Evolutionary conservation across 2,797 vertebrate species (phyloP), one percentile per base, ranked within the genome.

Genomic region (Cercopithecus petaurista): DNA sequence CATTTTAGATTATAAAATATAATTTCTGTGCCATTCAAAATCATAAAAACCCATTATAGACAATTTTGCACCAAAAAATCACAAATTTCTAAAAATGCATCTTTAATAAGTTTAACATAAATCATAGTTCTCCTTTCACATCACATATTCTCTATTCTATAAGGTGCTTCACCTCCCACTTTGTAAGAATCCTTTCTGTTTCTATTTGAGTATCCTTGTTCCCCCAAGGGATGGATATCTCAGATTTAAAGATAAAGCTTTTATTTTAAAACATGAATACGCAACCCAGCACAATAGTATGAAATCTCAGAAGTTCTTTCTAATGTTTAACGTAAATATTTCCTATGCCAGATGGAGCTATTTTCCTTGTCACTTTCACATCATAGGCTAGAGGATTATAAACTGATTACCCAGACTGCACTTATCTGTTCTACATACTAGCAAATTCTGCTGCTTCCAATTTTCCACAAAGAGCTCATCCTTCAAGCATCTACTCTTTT

Each of bases 381-480:
- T 61, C 30, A 77, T 36, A 79, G 52, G 33, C 43, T 84, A 80
- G 75, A 76, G 73, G 75, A 89, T 46, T 70, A 75, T 24, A 30
- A 90, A 89, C 5, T 86, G 48, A 90, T 88, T 80, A 76, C 36
- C 12, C 26, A 94, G 70, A 24, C 39, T 61, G 21, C 28, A 55
- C 41, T 72, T 90, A 50, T 81, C 28, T 90, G n/a, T 72, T 43
- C 77, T 57, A 77, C 4, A 73, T 80, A 81, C 61, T 75, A 94
- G 61, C 50, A 88, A 85, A 91, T 88, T 30, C 50, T 57, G 28
- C 41, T 92, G n/a, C 73, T 91, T 88, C 46, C 22, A 52, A 36
- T 92, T 95, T 87, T 85, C 72, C 43, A 85, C 70, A 77, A 89
- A 76, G 33, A 39, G n/a, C 39, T 94, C 43, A 72, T 88, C 93